phyloP scores from a whole-genome alignment of 2,888 invertebrate species.

The Drosophila anomelani region DNA sequence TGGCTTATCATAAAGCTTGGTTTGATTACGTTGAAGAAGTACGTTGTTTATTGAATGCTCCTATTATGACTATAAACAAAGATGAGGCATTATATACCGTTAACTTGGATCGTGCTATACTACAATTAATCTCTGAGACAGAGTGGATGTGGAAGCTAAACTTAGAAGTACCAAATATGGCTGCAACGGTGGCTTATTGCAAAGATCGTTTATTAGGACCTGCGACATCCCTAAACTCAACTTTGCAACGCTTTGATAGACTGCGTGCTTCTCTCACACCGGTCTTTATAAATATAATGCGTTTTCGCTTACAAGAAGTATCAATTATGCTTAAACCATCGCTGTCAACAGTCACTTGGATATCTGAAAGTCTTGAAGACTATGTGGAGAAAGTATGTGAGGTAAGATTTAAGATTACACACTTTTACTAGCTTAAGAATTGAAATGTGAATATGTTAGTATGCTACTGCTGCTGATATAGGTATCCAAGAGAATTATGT shows the following conservation, averaged over 20 bases:
- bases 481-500: too few species aligned
- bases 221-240: constrained; percentile 44
- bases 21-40: constrained; percentile 90
- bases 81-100: constrained; percentile 87
- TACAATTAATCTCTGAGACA: constrained; percentile 91
- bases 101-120: constrained; percentile 90
- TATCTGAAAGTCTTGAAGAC: constrained; percentile 87
- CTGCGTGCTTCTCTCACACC: constrained; percentile 85
- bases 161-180: constrained; percentile 91
- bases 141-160: constrained; percentile 92
- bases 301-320: constrained; percentile 88
- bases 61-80: constrained; percentile 88
- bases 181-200: constrained; percentile 90
- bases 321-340: constrained; percentile 91
- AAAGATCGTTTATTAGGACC: constrained; percentile 86
- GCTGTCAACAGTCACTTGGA: constrained; percentile 92
- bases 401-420: constrained; percentile 2
- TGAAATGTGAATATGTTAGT: too few species aligned
- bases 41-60: constrained; percentile 87
- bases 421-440: too few species aligned
- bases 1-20: constrained; percentile 93
- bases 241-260: constrained; percentile 88
- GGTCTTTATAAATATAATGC: constrained; percentile 89
- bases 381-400: constrained; percentile 83
- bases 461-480: too few species aligned